Percentiles rank a stretch among this genome's conserved stretches.
Conservation (phyloP, 2,888 invertebrate species). For the Rhamnusium bicolor region DNA sequence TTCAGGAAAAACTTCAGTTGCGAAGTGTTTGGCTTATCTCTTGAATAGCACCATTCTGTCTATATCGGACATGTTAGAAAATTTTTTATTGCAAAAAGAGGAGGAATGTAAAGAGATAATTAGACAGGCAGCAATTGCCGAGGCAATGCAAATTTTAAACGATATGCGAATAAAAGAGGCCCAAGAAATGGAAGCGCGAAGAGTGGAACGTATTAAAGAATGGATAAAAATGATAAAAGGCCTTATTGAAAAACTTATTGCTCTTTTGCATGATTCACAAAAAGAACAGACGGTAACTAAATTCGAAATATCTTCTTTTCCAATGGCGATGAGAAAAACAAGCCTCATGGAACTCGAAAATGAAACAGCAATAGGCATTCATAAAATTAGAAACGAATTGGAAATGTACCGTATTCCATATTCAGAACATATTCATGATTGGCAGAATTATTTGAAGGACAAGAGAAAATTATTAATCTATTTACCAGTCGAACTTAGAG, state of each 20-base stretch:
- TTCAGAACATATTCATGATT: conserved; percentile 25
- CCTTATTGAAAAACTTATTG: conserved; percentile 43
- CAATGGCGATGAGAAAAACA: conserved; percentile 54
- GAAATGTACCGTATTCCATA: conserved; percentile 44
- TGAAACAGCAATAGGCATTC: conserved; percentile 39
- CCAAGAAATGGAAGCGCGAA: conserved; percentile 50
- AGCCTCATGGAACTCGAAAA: conserved; percentile 48
- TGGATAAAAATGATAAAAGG: conserved; percentile 66
- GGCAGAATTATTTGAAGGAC: conserved; percentile 44
- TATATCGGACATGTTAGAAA: conserved; percentile 62
- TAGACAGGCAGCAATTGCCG: conserved; percentile 63
- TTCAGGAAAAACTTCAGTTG: conserved; percentile 76
- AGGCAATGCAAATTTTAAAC: conserved; percentile 58
- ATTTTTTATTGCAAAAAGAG: conserved; percentile 54
- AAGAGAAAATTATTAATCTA: conserved; percentile 50
- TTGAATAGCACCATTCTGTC: conserved; percentile 72
- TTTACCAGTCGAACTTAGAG: conserved; percentile 55
- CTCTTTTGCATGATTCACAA: conserved; percentile 41
- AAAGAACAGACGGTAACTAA: conserved; percentile 45
- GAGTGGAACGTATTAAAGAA: conserved; percentile 62
- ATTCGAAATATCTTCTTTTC: conserved; percentile 61
- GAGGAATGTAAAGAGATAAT: conserved; percentile 66
- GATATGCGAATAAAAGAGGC: conserved; percentile 55
- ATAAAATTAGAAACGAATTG: conserved; percentile 44
- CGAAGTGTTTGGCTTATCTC: conserved; percentile 74